Conservation (phyloP, 2,113 vertebrate genomes). For the Rhipidura dahli region DNA sequence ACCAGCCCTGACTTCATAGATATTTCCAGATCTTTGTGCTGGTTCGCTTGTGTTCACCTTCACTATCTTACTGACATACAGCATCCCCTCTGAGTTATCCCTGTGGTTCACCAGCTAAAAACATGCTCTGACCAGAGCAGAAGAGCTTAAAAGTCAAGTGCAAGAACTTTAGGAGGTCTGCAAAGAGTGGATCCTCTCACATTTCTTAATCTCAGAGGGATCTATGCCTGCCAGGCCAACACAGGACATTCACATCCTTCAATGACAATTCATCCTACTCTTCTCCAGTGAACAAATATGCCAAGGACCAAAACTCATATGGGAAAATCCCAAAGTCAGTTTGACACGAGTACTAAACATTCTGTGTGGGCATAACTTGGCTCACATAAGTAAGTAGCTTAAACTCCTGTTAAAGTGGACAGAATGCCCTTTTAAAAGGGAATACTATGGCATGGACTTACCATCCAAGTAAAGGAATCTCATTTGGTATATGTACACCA, state of each 20-base stretch:
- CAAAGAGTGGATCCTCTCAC: background rate
- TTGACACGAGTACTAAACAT: background rate
- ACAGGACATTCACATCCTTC: background rate
- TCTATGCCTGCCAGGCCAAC: background rate
- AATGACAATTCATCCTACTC: background rate
- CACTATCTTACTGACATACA: background rate
- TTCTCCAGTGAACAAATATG: background rate
- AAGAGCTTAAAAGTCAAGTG: background rate
- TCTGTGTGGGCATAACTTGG: background rate
- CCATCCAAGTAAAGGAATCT: background rate
- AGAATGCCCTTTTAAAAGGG: background rate
- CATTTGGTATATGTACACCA: background rate
- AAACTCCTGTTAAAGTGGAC: background rate
- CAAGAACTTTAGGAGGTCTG: background rate
- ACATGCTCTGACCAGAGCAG: background rate
- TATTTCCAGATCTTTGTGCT: background rate
- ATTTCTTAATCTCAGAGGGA: background rate
- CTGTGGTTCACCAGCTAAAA: background rate
- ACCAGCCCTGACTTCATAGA: background rate
- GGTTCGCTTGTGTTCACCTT: background rate
- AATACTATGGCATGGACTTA: background rate
- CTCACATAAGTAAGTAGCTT: background rate
- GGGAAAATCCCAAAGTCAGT: background rate
- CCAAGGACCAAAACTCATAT: background rate
- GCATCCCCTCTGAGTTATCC: background rate